A percentile compares a stretch with the other conserved stretches of the same genome.
Evolutionary conservation across 1,140 invertebrate species (phyloP).

Genomic region (Nixonia krombeini): DNA sequence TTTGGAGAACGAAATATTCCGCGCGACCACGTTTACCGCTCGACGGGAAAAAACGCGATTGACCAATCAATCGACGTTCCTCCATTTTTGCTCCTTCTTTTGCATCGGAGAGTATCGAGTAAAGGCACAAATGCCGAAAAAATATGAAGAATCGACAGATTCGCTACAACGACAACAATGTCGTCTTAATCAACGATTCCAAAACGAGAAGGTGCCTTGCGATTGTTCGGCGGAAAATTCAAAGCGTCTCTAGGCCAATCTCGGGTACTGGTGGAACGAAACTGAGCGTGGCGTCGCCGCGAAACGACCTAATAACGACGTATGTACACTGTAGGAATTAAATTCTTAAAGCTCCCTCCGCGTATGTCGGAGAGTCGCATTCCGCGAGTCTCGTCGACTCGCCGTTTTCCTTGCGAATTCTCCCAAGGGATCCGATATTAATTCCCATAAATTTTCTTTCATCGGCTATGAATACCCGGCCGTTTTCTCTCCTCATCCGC

Average conservation of each 20-base stretch:
- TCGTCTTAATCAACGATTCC: too few relatives aligned
- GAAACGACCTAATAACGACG: slow-evolving; percentile 17
- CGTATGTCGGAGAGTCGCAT: slow-evolving; percentile 68
- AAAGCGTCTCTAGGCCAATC: too few relatives aligned
- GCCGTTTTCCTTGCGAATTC: slow-evolving; percentile 30
- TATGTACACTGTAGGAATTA: slow-evolving; percentile 62
- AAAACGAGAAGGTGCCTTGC: too few relatives aligned
- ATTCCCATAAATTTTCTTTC: slow-evolving; percentile 73
- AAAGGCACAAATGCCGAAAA: too few relatives aligned
- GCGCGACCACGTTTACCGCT: slow-evolving; percentile 38
- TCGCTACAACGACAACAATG: too few relatives aligned
- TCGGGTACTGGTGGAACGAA: too few relatives aligned
- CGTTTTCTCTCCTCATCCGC: slow-evolving; percentile 31
- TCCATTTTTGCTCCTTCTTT: slow-evolving; percentile 15
- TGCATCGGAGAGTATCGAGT: too few relatives aligned
- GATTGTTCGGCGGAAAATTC: too few relatives aligned
- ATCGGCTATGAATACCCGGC: slow-evolving; percentile 59
- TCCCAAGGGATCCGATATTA: slow-evolving; percentile 69
- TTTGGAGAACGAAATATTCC: slow-evolving; percentile 38
- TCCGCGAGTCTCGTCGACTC: slow-evolving; percentile 64
- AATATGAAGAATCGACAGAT: too few relatives aligned
- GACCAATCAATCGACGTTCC: slow-evolving; percentile 40
- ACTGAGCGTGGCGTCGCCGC: slow-evolving; percentile 36
- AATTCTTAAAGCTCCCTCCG: slow-evolving; percentile 72
- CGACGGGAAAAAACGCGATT: slow-evolving; percentile 42